phyloP scores from a whole-genome alignment of 2,888 invertebrate genomes.

The Agrochola lota region DNA sequence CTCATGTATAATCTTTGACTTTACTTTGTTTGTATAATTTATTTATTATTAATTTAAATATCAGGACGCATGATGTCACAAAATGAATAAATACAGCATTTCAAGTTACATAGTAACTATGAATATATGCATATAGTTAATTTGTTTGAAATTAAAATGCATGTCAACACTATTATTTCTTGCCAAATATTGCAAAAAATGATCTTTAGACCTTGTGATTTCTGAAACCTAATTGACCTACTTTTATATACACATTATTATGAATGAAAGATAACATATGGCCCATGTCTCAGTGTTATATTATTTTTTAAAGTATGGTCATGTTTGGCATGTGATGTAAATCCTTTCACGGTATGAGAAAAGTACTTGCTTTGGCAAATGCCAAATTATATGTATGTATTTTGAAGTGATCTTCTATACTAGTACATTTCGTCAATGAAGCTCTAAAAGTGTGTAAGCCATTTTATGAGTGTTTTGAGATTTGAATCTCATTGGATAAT shows the following conservation, averaged over 20 bases:
- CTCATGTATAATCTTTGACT: conserved; percentile 30
- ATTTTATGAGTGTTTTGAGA: too few species aligned
- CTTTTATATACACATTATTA: conserved; percentile 29
- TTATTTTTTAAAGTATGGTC: conserved; percentile 11
- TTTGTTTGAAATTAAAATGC: conserved; percentile 23
- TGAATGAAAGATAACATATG: conserved; percentile 5
- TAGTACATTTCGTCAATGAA: too few species aligned
- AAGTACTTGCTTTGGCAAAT: conserved; percentile 13
- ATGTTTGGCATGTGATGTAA: conserved; percentile 11
- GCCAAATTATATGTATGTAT: conserved; percentile 10
- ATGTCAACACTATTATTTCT: conserved; percentile 46
- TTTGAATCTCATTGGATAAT: too few species aligned
- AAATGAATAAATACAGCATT: conserved; percentile 33
- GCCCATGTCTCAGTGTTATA: background rate
- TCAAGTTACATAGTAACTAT: conserved; percentile 46
- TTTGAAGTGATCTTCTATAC: background rate
- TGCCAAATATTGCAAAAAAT: conserved; percentile 62
- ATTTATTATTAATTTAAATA: conserved; percentile 51
- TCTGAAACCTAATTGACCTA: conserved; percentile 37
- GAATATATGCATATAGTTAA: conserved; percentile 5
- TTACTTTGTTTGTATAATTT: conserved; percentile 41
- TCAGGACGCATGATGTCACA: conserved; percentile 23
- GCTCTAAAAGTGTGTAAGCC: too few species aligned
- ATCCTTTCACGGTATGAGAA: conserved; percentile 2
- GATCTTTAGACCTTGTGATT: conserved; percentile 48